Evolutionary conservation across 1,140 invertebrate species (phyloP).

Genomic region (Drosophila miranda): DNA sequence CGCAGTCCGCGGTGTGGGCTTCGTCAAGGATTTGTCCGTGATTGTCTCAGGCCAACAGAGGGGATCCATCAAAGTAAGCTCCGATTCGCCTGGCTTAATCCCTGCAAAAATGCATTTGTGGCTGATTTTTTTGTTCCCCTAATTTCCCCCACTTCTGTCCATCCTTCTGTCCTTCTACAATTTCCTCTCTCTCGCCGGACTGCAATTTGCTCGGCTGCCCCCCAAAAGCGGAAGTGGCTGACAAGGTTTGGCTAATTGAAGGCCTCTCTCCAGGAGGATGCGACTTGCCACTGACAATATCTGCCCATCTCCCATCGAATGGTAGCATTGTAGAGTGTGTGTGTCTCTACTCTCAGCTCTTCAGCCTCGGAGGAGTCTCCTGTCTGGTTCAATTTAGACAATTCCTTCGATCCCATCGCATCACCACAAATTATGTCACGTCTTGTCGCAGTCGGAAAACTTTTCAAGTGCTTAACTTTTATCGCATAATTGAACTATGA

Average conservation of each 20-base stretch:
- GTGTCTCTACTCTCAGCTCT: neutral
- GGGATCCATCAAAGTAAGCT: slow-evolving; percentile 24
- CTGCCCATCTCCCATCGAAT: neutral
- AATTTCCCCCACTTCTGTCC: slow-evolving; percentile 9
- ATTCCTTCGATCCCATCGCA: slow-evolving; percentile 44
- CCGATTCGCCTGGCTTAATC: slow-evolving; percentile 10
- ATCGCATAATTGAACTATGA: slow-evolving; percentile 54
- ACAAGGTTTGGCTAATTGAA: slow-evolving; percentile 31
- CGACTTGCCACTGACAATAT: neutral
- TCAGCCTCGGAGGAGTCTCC: neutral
- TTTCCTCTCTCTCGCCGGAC: slow-evolving; percentile 14
- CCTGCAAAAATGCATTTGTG: slow-evolving; percentile 34
- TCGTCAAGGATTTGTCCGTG: slow-evolving; percentile 11
- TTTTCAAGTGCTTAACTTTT: slow-evolving; percentile 71
- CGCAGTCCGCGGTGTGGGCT: neutral
- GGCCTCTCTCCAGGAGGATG: slow-evolving; percentile 5
- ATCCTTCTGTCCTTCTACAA: slow-evolving; percentile 12
- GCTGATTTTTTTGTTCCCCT: slow-evolving; percentile 21
- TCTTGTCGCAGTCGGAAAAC: slow-evolving; percentile 52
- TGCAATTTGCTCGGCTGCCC: slow-evolving; percentile 14
- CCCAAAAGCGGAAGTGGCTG: slow-evolving; percentile 29
- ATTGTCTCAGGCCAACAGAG: slow-evolving; percentile 13
- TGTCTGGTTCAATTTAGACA: slow-evolving; percentile 35
- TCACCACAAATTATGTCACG: slow-evolving; percentile 78
- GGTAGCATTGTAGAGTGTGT: slow-evolving; percentile 9